Evolutionary conservation across 2,113 vertebrate genomes (phyloP), one percentile per base, ranked within the genome.

Genomic region (Gymnocephalus cernua): DNA sequence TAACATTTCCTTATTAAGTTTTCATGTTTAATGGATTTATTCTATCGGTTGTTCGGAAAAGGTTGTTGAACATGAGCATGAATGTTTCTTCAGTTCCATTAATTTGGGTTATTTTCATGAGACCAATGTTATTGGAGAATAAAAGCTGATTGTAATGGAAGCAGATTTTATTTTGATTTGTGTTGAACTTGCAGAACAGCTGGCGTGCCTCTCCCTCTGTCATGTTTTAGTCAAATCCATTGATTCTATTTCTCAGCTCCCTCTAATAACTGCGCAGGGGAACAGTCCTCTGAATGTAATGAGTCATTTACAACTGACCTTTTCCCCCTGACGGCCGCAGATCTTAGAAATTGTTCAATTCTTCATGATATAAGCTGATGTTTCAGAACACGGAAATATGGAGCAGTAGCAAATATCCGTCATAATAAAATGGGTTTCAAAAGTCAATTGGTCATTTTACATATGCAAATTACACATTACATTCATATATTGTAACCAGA

Each of bases 381-480:
- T 61, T 63, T 51, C 74, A 47, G 41, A 25, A n/a, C n/a, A 50
- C 61, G 15, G 48, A 56, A 51, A 82, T 35, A 27, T 64, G 74
- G 74, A 35, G 48, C 84, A 14, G 61, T 54, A 45, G 78, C 62
- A 74, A 64, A 73, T 65, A 45, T 73, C 68, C 15, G 23, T 53
- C 80, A 65, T 64, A 48, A 69, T 65, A 59, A 65, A 80, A 77
- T 44, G 51, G 79, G 29, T 68, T 85, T 44, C 21, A 86, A 65
- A 77, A 75, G 72, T 57, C 76, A 88, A 54, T 32, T 71, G 76
- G 29, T 48, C 53, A 81, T 82, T 84, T 71, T 70, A 78, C 76
- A 83, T 79, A 65, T 80, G 81, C 77, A 80, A 58, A 87, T 79
- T 41, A 61, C 38, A 23, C 41, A 45, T 77, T 64, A 66, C 59